Evolutionary conservation across 2,113 vertebrate species (phyloP), one percentile per base, ranked within the genome.

Genomic region (Syngnathus floridae): DNA sequence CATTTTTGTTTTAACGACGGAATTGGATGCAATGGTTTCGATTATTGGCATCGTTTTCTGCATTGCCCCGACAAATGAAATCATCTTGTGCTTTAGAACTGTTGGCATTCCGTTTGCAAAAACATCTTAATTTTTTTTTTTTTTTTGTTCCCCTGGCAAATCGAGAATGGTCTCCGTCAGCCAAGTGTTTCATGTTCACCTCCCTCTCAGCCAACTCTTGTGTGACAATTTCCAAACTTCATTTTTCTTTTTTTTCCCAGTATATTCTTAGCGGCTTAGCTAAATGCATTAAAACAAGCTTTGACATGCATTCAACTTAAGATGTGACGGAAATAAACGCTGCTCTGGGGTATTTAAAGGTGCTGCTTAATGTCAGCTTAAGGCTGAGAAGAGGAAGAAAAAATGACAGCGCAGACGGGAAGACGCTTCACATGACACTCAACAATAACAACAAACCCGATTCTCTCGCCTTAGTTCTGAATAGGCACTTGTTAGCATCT

Each of bases 351-450:
- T 62, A 66, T 63, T 77, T 43, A 41, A 62, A 69, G 66, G 58
- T 70, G 10, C 35, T 17, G 40, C 64, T 66, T 35, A 41, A 4
- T 52, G 67, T 60, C 59, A 36, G 63, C 57, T 71, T 67, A 65
- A 10, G 58, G 12, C 10, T 19, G 49, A 55, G 52, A 26, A 60
- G 52, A 64, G 41, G 62, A 36, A 22, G 31, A 17, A 55, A 22
- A n/a, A 57, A 21, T 13, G 58, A 41, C 58, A 22, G n/a, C 12
- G 17, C 3, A 5, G 54, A 56, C 26, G 26, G 2, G 41, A 13
- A 10, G 11, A 13, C 21, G 52, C 51, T 11, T 54, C 5, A 54
- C 31, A 10, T n/a, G 56, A n/a, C 57, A 21, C 4, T 31, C 26
- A 31, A 31, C 17, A 37, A 17, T 22, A 21, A 61, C n/a, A 61